Conservation (phyloP, 2,113 vertebrate species). For the Corvus moneduloides region DNA sequence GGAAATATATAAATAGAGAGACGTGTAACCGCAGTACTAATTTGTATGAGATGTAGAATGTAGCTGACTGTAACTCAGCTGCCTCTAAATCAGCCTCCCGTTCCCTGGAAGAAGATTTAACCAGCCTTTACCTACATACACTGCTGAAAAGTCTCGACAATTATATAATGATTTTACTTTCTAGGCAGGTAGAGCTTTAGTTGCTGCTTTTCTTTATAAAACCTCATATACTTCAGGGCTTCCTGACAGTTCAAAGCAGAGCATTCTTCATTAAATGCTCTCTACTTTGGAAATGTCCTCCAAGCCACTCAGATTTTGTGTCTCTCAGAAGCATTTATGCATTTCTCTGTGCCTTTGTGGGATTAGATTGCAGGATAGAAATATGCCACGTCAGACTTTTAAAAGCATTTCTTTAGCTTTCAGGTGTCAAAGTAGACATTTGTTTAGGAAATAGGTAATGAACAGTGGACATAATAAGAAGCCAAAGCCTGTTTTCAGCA, state of each 20-base stretch:
- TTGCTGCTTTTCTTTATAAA: background rate
- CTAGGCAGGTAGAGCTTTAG: background rate
- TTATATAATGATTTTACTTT: background rate
- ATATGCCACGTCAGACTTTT: background rate
- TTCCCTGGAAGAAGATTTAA: background rate
- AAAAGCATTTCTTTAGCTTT: background rate
- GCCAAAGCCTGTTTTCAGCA: background rate
- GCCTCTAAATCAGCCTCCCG: background rate
- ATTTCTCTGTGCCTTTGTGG: background rate
- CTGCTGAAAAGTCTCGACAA: background rate
- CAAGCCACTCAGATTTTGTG: background rate
- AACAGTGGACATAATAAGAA: background rate
- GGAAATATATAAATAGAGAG: background rate
- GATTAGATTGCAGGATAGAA: background rate
- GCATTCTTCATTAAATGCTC: background rate
- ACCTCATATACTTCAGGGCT: background rate
- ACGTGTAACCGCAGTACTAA: background rate
- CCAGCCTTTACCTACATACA: background rate
- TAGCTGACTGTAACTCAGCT: background rate
- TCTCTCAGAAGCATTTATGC: background rate
- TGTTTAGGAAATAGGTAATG: background rate
- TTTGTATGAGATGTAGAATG: background rate
- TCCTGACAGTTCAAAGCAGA: background rate
- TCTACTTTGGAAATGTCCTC: background rate
- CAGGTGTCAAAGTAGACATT: background rate